Evolutionary conservation across 2,888 invertebrate species (phyloP), one percentile per base, ranked within the genome.

Genomic region (Drosophila paracracens): DNA sequence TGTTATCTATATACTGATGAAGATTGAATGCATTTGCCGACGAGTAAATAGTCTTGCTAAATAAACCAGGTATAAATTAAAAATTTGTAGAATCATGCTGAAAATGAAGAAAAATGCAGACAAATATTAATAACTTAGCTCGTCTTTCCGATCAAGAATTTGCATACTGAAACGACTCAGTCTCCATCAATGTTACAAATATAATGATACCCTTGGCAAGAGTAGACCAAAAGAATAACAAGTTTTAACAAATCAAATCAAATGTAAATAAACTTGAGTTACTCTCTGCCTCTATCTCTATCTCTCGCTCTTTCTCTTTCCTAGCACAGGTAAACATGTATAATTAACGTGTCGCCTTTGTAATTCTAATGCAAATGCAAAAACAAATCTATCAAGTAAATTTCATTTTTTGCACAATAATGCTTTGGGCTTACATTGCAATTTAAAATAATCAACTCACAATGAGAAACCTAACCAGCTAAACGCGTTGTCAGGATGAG

Each of bases 401-500:
- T 33, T 33, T 33, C 4, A 27, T 33, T 21, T 50, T 57, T 57
- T 21, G 33, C 29, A 59, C 11, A 62, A 38, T 27, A 35, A 31
- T n/a, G 38, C 16, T 33, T 5, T 5, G 21, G 21, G 25, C 21
- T 13, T 21, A 25, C 18, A 25, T 25, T 25, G 25, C 25, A 54
- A 6, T 18, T 38, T 10, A 1, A 46, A 52, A 57, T 33, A 4
- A 50, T 53, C 50, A 6, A 25, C 1, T 79, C 79, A 74, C n/a
- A 16, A 35, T 76, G 67, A 75, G 18, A 29, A 29, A 27, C 13
- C 18, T 13, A 46, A 50, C 27, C 35, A 36, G 13, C 25, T 11
- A 58, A 48, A n/a, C 51, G 53, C 46, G 27, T 38, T 64, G 64
- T 71, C 48, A n/a, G 48, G n/a, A 43, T 46, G 74, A 75, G 1